Conservation (phyloP, 2,888 invertebrate genomes). For the Lithophane socia region DNA sequence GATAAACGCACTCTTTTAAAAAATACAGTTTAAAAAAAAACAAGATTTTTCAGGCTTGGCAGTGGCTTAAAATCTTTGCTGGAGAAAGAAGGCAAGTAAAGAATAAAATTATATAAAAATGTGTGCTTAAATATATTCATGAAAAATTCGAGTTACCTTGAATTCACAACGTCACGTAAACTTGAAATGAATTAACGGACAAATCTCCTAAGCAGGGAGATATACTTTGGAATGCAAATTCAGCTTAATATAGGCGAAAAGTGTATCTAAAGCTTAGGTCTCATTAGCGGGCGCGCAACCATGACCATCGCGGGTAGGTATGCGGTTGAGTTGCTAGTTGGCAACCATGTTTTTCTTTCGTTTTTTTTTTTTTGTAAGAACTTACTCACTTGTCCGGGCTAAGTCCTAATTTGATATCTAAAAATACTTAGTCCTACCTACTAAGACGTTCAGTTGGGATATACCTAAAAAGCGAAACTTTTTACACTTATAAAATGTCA, state of each 20-base stretch:
- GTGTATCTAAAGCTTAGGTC: slow-evolving; percentile 49
- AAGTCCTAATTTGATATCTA: slow-evolving; percentile 19
- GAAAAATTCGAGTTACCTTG: slow-evolving; percentile 27
- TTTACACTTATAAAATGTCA: neutral
- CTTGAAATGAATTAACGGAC: slow-evolving; percentile 62
- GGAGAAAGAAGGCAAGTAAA: neutral
- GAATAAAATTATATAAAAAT: neutral
- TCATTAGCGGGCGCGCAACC: slow-evolving; percentile 55
- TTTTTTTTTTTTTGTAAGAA: slow-evolving; percentile 26
- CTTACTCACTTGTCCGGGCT: slow-evolving; percentile 11
- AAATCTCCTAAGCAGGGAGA: slow-evolving; percentile 59
- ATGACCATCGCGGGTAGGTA: slow-evolving; percentile 44
- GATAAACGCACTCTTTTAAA: neutral
- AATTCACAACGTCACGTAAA: slow-evolving; percentile 36
- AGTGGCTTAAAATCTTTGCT: too few relatives aligned
- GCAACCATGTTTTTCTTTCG: slow-evolving; percentile 42
- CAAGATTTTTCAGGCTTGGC: too few relatives aligned
- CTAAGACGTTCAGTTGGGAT: too few relatives aligned
- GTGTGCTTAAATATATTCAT: neutral
- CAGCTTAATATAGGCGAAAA: slow-evolving; percentile 40
- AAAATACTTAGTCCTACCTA: too few relatives aligned
- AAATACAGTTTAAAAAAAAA: neutral
- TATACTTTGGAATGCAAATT: slow-evolving; percentile 68
- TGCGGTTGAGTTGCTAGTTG: slow-evolving; percentile 54
- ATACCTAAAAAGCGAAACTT: too few relatives aligned